Percentiles rank a stretch among this genome's conserved stretches.
These are phyloP conservation scores for Drosophila barbarae DNA, from an alignment of 2,888 invertebrate species.

Conservation along the genomic window DNA sequence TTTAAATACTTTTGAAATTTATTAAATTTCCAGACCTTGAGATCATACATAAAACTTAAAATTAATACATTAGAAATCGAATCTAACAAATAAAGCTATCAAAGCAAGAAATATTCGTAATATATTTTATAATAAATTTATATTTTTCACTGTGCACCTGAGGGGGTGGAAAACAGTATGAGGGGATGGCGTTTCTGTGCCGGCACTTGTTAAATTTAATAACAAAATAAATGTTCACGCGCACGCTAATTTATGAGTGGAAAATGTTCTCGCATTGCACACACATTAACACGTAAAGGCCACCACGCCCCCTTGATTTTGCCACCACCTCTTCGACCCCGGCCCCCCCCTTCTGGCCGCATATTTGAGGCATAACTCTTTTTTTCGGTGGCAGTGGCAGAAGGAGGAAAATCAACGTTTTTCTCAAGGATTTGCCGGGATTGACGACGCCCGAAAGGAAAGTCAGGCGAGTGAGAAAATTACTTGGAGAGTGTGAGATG, in stretches of 20 bases:
- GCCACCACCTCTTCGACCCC: background rate
- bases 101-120: no score
- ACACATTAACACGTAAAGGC: slow-evolving; percentile 65
- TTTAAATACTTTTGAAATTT: no score
- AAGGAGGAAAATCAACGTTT: slow-evolving; percentile 23
- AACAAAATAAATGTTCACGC: slow-evolving; percentile 78
- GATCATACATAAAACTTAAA: no score
- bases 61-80: no score
- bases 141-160: background rate
- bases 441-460: background rate
- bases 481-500: slow-evolving; percentile 8
- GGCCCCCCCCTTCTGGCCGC: background rate
- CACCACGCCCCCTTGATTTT: slow-evolving; percentile 1
- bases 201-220: slow-evolving; percentile 75
- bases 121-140: background rate
- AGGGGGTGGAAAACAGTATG: background rate
- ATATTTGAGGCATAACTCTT: slow-evolving; percentile 32
- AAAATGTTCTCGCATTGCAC: slow-evolving; percentile 56
- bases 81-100: no score
- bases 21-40: no score
- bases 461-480: background rate
- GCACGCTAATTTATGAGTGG: slow-evolving; percentile 74
- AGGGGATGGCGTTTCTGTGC: background rate
- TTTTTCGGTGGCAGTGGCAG: background rate
- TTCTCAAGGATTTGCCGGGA: slow-evolving; percentile 7